Conservation (phyloP, 2,113 vertebrate species). For the Platichthys stellatus region DNA sequence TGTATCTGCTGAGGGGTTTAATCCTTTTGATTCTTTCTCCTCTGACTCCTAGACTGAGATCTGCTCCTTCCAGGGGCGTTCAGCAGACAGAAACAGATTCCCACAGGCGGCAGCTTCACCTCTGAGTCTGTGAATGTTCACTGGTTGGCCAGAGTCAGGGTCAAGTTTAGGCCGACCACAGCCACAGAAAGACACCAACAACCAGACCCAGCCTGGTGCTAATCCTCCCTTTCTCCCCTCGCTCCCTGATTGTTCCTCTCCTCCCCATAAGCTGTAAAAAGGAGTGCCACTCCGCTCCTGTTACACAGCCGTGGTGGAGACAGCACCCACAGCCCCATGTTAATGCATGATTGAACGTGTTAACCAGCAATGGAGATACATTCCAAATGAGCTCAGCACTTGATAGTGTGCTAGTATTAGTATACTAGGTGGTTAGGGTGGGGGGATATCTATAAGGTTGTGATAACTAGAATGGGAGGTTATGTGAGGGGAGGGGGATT, state of each 20-base stretch:
- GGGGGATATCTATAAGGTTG: constrained; percentile 2
- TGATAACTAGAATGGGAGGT: constrained; percentile 14
- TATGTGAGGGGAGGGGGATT: constrained; percentile 8
- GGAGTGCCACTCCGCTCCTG: constrained; percentile 73
- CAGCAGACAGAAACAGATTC: constrained; percentile 55
- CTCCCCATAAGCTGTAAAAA: constrained; percentile 54
- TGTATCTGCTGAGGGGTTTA: constrained; percentile 5
- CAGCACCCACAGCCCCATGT: constrained; percentile 41
- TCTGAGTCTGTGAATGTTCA: constrained; percentile 29
- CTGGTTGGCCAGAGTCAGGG: constrained; percentile 31
- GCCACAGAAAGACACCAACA: constrained; percentile 25
- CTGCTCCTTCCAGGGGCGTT: constrained; percentile 4
- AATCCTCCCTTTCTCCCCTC: constrained; percentile 30
- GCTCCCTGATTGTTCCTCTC: constrained; percentile 30
- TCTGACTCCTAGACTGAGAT: constrained; percentile 22
- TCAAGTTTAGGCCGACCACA: constrained; percentile 55
- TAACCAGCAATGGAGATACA: constrained; percentile 60
- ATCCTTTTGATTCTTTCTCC: constrained; percentile 30
- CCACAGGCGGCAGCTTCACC: constrained; percentile 37
- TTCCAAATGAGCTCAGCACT: constrained; percentile 36
- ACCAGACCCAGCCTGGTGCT: constrained; percentile 33
- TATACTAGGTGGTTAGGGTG: constrained; percentile 40
- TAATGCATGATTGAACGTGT: constrained; percentile 74
- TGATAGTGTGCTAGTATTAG: constrained; percentile 54
- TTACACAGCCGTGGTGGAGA: constrained; percentile 64